Evolutionary conservation across 2,888 invertebrate genomes (phyloP).

Genomic region (Tinea semifulvella): DNA sequence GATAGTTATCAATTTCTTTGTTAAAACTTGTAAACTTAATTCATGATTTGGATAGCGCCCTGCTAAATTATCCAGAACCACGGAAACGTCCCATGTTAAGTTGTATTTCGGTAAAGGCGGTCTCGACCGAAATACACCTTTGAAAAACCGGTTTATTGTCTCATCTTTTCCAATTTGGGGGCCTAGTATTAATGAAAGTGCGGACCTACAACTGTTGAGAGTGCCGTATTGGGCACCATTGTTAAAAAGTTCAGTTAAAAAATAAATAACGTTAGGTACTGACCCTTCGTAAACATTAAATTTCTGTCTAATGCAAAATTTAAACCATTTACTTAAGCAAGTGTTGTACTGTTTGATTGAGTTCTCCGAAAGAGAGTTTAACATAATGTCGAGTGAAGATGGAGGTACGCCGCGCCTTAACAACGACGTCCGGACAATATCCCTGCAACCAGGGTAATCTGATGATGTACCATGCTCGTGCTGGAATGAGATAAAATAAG

Average conservation of each 20-base stretch:
- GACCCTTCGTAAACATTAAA: slow-evolving; percentile 1
- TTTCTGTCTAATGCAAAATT: slow-evolving; percentile 6
- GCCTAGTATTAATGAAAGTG: slow-evolving; percentile 17
- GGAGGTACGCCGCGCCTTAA: neutral
- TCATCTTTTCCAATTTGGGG: slow-evolving; percentile 11
- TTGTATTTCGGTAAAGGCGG: slow-evolving; percentile 23
- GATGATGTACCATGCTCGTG: slow-evolving; percentile 9
- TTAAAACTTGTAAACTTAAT: slow-evolving; percentile 17
- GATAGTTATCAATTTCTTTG: slow-evolving; percentile 22
- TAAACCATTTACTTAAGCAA: slow-evolving; percentile 8
- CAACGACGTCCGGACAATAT: slow-evolving; percentile 11
- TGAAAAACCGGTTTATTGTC: slow-evolving; percentile 17
- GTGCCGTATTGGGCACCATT: slow-evolving; percentile 16
- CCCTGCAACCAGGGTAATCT: slow-evolving; percentile 13
- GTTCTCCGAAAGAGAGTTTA: slow-evolving; percentile 6
- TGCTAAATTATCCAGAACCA: slow-evolving; percentile 19
- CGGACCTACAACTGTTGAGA: slow-evolving; percentile 17
- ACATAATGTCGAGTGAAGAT: slow-evolving; percentile 10
- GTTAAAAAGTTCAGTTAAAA: slow-evolving; percentile 16
- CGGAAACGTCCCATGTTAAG: slow-evolving; percentile 25
- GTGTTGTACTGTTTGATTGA: slow-evolving; percentile 17
- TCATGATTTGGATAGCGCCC: slow-evolving; percentile 9
- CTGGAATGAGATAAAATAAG: neutral
- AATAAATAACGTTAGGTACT: slow-evolving; percentile 12
- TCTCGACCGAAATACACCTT: slow-evolving; percentile 17